Conservation (phyloP, 2,888 invertebrate genomes). For the Oeneis ivallda region DNA sequence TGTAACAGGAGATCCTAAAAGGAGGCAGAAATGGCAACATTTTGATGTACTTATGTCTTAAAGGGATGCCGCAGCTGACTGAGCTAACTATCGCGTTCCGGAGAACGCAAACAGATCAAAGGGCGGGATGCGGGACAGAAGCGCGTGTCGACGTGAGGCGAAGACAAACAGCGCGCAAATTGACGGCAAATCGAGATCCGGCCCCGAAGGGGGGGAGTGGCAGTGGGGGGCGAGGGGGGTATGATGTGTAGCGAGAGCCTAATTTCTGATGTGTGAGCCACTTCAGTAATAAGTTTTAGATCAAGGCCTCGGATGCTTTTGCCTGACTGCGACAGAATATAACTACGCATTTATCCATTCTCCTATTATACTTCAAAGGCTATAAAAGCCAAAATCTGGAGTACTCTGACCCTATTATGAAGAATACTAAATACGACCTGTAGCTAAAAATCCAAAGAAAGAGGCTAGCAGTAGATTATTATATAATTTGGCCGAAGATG, state of each 20-base stretch:
- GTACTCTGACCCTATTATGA: too few relatives aligned
- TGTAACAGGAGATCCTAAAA: neutral
- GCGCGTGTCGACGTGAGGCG: neutral
- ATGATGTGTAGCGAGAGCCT: neutral
- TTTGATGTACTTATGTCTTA: neutral
- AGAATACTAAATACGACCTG: too few relatives aligned
- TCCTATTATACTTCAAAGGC: too few relatives aligned
- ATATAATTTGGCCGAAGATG: too few relatives aligned
- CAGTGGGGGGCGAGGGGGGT: neutral
- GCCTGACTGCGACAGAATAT: too few relatives aligned
- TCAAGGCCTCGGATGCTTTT: too few relatives aligned
- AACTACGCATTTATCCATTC: too few relatives aligned
- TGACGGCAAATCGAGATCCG: conserved; percentile 3
- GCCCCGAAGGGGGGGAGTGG: neutral
- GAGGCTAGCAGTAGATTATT: too few relatives aligned
- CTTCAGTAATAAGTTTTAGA: neutral
- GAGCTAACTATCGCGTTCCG: neutral
- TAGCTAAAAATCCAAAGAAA: too few relatives aligned
- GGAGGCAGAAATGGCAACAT: neutral
- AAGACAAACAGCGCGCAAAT: neutral
- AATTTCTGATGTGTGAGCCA: neutral
- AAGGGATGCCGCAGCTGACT: neutral
- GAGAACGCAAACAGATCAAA: neutral
- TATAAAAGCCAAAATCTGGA: too few relatives aligned
- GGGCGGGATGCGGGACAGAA: neutral